These are phyloP conservation scores for Caenorhabditis macrosperma DNA, from an alignment of 2,888 invertebrate genomes.

Conservation along the genomic window DNA sequence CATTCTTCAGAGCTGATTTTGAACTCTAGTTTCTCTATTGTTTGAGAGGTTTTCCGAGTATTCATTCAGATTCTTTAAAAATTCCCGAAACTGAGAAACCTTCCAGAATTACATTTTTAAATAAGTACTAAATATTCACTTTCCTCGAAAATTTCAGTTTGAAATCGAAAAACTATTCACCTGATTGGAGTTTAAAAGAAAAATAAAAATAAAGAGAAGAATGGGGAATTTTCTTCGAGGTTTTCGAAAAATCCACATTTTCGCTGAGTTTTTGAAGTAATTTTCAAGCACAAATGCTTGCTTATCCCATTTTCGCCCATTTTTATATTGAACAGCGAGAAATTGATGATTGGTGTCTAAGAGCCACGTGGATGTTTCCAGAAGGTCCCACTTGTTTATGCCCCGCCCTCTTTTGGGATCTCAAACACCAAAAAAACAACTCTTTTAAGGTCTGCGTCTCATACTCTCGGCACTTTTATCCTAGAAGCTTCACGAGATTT, in stretches of 20 bases:
- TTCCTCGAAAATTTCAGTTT: not conserved
- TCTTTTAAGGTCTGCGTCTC: conserved; percentile 9
- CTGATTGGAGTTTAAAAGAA: not conserved
- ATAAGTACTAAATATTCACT: not conserved
- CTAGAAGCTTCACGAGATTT: not conserved
- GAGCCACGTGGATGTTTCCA: conserved; percentile 36
- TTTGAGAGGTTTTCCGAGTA: too few relatives aligned
- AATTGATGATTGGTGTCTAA: conserved; percentile 35
- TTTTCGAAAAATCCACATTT: not conserved
- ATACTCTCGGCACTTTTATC: not conserved
- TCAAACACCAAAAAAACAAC: conserved; percentile 20
- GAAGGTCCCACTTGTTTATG: conserved; percentile 26
- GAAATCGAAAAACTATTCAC: not conserved
- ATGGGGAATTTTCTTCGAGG: not conserved
- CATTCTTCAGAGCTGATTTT: too few relatives aligned
- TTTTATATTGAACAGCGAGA: conserved; percentile 25
- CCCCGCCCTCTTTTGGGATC: conserved; percentile 26
- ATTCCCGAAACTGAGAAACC: too few relatives aligned
- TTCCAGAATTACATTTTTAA: not conserved
- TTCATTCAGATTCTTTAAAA: too few relatives aligned
- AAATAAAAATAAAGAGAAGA: not conserved
- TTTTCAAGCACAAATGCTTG: conserved; percentile 1
- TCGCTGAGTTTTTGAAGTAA: not conserved
- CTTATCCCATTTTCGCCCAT: not conserved
- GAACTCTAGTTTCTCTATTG: too few relatives aligned